Percentiles rank a stretch among this genome's conserved stretches.
phyloP scores from a whole-genome alignment of 1,140 invertebrate genomes.

The Gyrodactylus bullatarudis region DNA sequence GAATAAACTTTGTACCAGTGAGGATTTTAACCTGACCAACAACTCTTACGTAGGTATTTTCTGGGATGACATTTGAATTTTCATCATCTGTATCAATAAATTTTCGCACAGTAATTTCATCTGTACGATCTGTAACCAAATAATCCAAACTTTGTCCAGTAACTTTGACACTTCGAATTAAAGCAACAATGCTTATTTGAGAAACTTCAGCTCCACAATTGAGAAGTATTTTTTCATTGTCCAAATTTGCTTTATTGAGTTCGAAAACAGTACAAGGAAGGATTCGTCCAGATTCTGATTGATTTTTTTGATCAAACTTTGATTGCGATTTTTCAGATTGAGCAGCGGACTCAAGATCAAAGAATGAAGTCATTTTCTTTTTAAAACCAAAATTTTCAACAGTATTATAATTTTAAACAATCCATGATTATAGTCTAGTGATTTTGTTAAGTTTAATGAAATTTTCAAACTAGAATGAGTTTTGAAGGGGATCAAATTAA shows the following conservation, averaged over 20 bases:
- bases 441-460: not conserved
- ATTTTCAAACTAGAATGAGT: not conserved
- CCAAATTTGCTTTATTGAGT: not conserved
- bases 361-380: not conserved
- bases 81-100: not conserved
- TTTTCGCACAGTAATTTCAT: not conserved
- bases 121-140: not conserved
- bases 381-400: too few relatives aligned
- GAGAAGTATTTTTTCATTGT: not conserved
- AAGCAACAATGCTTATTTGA: not conserved
- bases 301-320: not conserved
- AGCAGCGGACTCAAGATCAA: not conserved
- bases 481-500: not conserved
- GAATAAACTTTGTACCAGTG: not conserved
- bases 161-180: not conserved
- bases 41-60: not conserved
- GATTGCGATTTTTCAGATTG: not conserved
- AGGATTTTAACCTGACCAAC: not conserved
- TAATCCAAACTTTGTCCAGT: not conserved
- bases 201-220: not conserved
- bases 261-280: not conserved
- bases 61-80: not conserved
- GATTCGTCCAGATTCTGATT: not conserved
- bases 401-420: too few relatives aligned
- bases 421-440: too few relatives aligned